Percentiles rank a stretch among this genome's conserved stretches.
Evolutionary conservation across 2,888 invertebrate species (phyloP).

Genomic region (Synanthedon vespiformis): DNA sequence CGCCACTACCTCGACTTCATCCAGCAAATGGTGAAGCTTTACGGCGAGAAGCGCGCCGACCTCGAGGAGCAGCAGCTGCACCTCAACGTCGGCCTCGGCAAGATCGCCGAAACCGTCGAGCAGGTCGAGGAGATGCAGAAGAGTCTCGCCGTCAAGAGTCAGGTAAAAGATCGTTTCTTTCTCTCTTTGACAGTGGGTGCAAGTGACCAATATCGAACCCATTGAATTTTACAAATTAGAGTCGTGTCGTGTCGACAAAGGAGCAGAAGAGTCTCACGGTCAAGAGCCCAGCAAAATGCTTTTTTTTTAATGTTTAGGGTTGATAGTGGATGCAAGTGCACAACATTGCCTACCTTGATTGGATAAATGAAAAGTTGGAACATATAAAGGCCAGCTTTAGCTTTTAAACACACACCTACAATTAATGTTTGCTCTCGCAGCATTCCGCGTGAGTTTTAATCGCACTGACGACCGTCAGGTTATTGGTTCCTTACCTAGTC

Average conservation of each 20-base stretch:
- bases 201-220: too few relatives aligned
- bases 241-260: slow-evolving; percentile 90
- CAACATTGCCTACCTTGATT: too few relatives aligned
- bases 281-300: slow-evolving; percentile 81
- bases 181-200: too few relatives aligned
- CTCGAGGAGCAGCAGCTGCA: slow-evolving; percentile 99
- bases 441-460: neutral
- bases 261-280: slow-evolving; percentile 98
- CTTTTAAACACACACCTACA: too few relatives aligned
- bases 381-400: too few relatives aligned
- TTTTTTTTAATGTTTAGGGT: neutral
- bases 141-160: slow-evolving; percentile 95
- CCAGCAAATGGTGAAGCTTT: slow-evolving; percentile 97
- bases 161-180: slow-evolving; percentile 47
- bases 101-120: slow-evolving; percentile 99
- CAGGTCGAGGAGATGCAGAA: slow-evolving; percentile 99
- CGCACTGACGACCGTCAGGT: too few relatives aligned
- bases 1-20: slow-evolving; percentile 98
- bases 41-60: slow-evolving; percentile 97
- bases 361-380: too few relatives aligned
- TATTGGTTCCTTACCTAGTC: neutral
- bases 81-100: slow-evolving; percentile 97
- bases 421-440: too few relatives aligned
- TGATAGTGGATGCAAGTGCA: too few relatives aligned
- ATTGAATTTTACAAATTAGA: too few relatives aligned